Evolutionary conservation across 2,113 vertebrate species (phyloP).

Genomic region (Etheostoma cragini): DNA sequence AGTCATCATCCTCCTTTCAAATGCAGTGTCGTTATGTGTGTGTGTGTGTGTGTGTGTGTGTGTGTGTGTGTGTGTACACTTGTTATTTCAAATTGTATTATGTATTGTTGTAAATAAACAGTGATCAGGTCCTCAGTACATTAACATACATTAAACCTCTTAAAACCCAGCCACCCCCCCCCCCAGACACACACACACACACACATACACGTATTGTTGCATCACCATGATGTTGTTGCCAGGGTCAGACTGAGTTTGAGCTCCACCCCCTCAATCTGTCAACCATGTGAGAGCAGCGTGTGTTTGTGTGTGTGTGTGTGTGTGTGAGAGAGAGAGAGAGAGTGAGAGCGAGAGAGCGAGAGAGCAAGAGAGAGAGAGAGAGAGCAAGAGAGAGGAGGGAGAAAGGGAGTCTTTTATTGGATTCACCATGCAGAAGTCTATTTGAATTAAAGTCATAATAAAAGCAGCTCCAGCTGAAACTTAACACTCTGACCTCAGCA

Average conservation of each 20-base stretch:
- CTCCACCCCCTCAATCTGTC: conserved; percentile 77
- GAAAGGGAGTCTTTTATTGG: conserved; percentile 11
- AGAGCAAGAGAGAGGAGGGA: no score
- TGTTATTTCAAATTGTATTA: conserved; percentile 25
- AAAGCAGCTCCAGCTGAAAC: conserved; percentile 23
- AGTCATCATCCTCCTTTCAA: conserved; percentile 65
- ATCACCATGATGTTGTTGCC: conserved; percentile 65
- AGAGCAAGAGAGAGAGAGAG: background rate
- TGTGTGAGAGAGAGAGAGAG: no score
- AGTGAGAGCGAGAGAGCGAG: no score
- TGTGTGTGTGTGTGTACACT: background rate
- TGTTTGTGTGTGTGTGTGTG: conserved; percentile 2
- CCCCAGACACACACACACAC: background rate
- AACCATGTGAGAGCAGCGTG: conserved; percentile 25
- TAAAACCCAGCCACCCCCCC: conserved; percentile 28
- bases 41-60: background rate
- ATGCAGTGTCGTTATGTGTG: conserved; percentile 36
- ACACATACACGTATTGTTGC: conserved; percentile 34
- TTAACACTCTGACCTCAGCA: conserved; percentile 30
- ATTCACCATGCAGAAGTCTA: conserved; percentile 32
- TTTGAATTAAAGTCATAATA: conserved; percentile 33
- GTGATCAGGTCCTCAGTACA: conserved; percentile 33
- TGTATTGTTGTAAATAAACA: conserved; percentile 31
- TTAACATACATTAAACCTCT: conserved; percentile 1
- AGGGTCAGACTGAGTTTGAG: conserved; percentile 59